Base-by-base conservation (phyloP, 2,113 vertebrate species). In the Candoia aspera region DNA sequence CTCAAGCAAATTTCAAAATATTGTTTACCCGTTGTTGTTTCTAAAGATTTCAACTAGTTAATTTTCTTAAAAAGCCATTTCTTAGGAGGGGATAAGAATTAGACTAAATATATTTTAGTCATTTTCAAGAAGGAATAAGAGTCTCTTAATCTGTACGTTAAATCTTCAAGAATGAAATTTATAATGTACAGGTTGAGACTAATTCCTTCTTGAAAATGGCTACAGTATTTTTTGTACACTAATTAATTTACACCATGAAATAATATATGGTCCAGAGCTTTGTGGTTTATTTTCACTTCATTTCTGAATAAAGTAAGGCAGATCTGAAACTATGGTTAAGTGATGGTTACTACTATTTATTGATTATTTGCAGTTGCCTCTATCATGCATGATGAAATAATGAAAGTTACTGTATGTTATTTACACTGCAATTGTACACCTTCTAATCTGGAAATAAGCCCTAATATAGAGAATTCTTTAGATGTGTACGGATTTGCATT, bases 171-270 rank as follows among this genome's bases (percentile, higher is more conserved):
- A 79, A 79, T 42, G 90, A 84, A 95, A 84, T 86, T 92, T 84
- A 21, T 93, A 90, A 88, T 37, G 86, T 62, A 49, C 6, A 89
- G 37, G 19, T n/a, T 49, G 29, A 86, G 12, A n/a, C 57, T 62
- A 60, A n/a, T 87, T 94, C 92, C 93, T 93, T 53, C 55, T 95
- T 62, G 92, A 94, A 88, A 95, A 93, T 60, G 46, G 89, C 49
- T 89, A 90, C 58, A 46, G 37, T 92, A 88, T 33, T 87, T 92
- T 9, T 93, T 42, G 93, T 49, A 96, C 83, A 55, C 29, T 95
- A 59, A 19, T 49, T 86, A 68, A 94, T 96, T 96, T 96, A 90
- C 96, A 95, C 94, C 68, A 93, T 95, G 94, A 95, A 94, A 87
- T 90, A 89, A 91, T 93, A 95, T 94, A 94, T 54, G 92, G 53